phyloP scores from a whole-genome alignment of 2,113 vertebrate genomes.

The Neopipo cinnamomea region DNA sequence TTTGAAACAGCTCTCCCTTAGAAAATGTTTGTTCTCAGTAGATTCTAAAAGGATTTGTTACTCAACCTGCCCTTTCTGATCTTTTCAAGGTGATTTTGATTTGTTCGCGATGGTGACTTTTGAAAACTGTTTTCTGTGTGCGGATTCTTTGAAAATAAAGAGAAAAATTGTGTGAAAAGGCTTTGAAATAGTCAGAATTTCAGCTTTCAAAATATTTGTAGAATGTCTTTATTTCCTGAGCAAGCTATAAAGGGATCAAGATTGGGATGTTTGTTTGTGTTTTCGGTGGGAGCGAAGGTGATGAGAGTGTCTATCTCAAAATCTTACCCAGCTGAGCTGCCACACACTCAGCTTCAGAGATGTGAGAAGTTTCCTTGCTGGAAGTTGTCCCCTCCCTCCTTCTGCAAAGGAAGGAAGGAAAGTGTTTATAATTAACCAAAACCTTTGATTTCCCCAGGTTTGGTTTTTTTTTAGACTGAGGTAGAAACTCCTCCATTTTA shows the following conservation, averaged over 20 bases:
- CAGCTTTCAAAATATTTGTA: conserved; percentile 53
- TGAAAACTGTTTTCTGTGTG: background rate
- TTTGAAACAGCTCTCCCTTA: background rate
- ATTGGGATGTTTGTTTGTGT: background rate
- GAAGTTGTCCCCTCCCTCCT: background rate
- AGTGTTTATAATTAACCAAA: background rate
- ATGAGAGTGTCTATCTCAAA: background rate
- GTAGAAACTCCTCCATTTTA: background rate
- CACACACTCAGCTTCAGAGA: background rate
- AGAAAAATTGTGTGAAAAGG: background rate
- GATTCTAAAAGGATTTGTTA: background rate
- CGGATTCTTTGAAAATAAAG: conserved; percentile 9
- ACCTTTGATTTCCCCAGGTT: background rate
- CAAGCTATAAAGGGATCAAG: background rate
- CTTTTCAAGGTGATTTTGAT: conserved; percentile 21
- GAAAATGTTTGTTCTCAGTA: background rate
- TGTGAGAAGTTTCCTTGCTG: background rate
- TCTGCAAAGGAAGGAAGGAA: background rate
- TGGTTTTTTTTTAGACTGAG: background rate
- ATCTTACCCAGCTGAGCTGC: background rate
- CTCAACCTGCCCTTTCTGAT: background rate
- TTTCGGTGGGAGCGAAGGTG: background rate
- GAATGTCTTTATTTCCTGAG: background rate
- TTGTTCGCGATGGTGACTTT: background rate
- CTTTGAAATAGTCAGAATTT: conserved; percentile 34